Evolutionary conservation across 1,140 invertebrate genomes (phyloP).

Genomic region (Euglossa dilemma): DNA sequence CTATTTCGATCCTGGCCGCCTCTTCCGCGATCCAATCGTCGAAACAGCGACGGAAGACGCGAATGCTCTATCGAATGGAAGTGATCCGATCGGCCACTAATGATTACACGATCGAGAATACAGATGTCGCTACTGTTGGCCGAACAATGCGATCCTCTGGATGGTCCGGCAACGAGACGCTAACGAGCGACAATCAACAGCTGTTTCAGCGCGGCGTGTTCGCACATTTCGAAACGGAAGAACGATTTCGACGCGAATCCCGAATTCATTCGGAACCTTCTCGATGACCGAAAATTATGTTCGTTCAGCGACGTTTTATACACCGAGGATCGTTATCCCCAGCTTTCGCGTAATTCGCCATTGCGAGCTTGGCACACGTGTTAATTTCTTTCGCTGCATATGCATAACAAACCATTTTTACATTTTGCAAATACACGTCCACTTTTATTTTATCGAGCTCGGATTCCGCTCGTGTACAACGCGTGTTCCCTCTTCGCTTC

Average conservation of each 20-base stretch:
- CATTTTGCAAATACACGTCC: not conserved
- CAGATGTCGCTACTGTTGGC: not conserved
- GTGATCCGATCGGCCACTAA: conserved; percentile 23
- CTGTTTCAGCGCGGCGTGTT: conserved; percentile 2
- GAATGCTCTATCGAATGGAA: not conserved
- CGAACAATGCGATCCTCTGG: not conserved
- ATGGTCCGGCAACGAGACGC: not conserved
- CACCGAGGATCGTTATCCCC: not conserved
- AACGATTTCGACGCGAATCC: not conserved
- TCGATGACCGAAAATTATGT: not conserved
- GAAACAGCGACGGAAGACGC: not conserved
- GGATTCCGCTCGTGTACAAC: not conserved
- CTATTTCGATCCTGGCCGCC: not conserved
- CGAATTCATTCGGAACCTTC: not conserved
- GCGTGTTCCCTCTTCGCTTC: too few relatives aligned
- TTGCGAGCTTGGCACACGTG: not conserved
- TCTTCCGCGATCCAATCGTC: not conserved
- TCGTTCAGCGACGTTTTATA: not conserved
- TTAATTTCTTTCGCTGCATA: not conserved
- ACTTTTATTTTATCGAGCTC: not conserved
- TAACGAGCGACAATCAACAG: conserved; percentile 28
- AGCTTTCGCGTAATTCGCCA: not conserved
- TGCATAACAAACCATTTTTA: not conserved
- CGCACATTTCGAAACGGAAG: not conserved
- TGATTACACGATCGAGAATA: conserved; percentile 8